Base-by-base conservation (phyloP, 2,888 invertebrate species). In the Gastracanthus pulcherrimus region DNA sequence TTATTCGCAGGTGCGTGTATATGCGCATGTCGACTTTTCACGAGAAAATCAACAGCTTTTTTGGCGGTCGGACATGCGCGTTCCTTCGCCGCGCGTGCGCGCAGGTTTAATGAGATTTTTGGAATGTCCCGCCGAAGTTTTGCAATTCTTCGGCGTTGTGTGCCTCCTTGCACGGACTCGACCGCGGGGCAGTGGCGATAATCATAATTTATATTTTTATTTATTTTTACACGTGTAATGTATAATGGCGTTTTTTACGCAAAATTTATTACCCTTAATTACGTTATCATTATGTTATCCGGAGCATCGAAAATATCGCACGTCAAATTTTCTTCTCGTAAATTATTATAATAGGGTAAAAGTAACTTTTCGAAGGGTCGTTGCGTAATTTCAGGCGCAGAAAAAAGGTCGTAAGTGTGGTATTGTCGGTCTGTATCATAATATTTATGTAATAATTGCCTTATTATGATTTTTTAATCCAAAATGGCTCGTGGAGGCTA, bases 101-200 rank as follows among this genome's bases (percentile, higher is more conserved):
- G 26, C 19, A 11, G 31, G 48, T 77, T 70, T 80, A 80, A 80
- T 75, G 45, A 80, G 62, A 80, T 75, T 75, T 80, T 75, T 26
- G 38, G 69, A 69, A 75, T 80, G 31, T 16, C n/a, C n/a, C n/a
- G 74, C 29, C 4, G 36, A 4, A 51, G 29, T 80, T 80, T 74
- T 66, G 80, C 41, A 80, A 80, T 69, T 38, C 48, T 48, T 41
- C 13, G 9, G 31, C 13, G 23, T 34, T n/a, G n/a, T 51, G n/a
- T 31, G 4, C 29, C 34, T 76, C 67, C 67, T 67, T 67, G 5
- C 38, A n/a, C 29, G 2, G 2, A 13, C 11, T 66, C 3, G 26
- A n/a, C 7, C 19, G n/a, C n/a, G 31, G 11, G 19, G 5, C 31
- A 6, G 6, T 29, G 3, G 5, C 7, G 31, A 64, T 78, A 64